These are phyloP conservation scores for Zaprionus ghesquierei DNA, from an alignment of 1,140 invertebrate genomes.

Conservation along the genomic window DNA sequence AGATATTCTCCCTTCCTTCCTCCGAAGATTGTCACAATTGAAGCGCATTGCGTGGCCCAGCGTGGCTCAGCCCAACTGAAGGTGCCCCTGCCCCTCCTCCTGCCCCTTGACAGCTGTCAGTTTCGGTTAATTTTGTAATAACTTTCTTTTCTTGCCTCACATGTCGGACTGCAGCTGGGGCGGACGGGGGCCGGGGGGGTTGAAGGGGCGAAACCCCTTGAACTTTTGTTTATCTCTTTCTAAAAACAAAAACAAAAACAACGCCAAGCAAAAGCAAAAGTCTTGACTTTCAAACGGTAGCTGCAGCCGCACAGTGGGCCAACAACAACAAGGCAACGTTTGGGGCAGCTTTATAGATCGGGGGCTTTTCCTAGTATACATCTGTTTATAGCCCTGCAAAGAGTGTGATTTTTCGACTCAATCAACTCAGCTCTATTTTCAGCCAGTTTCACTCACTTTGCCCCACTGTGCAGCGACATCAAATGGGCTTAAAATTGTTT, in stretches of 20 bases:
- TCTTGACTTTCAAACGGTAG: slow-evolving; percentile 74
- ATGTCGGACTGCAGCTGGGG: slow-evolving; percentile 21
- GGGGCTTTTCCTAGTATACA: too few species aligned
- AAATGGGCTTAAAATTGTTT: slow-evolving; percentile 80
- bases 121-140: slow-evolving; percentile 70
- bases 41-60: slow-evolving; percentile 9
- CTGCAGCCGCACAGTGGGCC: slow-evolving; percentile 41
- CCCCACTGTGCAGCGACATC: slow-evolving; percentile 67
- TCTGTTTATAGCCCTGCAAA: too few species aligned
- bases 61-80: slow-evolving; percentile 2
- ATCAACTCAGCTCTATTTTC: too few species aligned
- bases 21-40: slow-evolving; percentile 62
- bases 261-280: slow-evolving; percentile 71
- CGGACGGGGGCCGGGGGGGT: not conserved
- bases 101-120: slow-evolving; percentile 66
- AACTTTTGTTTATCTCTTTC: slow-evolving; percentile 76
- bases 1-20: not conserved
- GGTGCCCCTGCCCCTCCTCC: slow-evolving; percentile 19
- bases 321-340: too few species aligned
- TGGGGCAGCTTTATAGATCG: too few species aligned
- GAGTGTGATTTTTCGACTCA: too few species aligned
- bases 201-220: slow-evolving; percentile 67
- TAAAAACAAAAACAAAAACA: slow-evolving; percentile 57
- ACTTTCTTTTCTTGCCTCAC: slow-evolving; percentile 77
- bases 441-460: not conserved